Percentiles rank a stretch among this genome's conserved stretches.
phyloP scores from a whole-genome alignment of 2,888 invertebrate genomes.

The Embidobia sp. region DNA sequence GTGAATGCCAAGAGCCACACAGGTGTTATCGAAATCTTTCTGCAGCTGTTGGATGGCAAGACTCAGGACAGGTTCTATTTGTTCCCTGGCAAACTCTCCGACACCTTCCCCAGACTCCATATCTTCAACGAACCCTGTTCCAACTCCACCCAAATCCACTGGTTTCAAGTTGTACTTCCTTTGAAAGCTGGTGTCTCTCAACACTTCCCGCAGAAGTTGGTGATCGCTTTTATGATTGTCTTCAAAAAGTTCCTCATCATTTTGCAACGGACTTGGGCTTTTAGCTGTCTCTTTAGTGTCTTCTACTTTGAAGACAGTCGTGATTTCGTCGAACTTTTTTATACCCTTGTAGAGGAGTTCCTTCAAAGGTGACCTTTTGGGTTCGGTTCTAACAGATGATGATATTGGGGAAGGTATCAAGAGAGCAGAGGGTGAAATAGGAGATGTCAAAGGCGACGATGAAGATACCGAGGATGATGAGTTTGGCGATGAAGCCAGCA shows the following conservation, averaged over 20 bases:
- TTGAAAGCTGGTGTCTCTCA: conserved; percentile 93
- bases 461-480: conserved; percentile 66
- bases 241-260: conserved; percentile 72
- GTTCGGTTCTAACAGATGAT: conserved; percentile 82
- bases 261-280: conserved; percentile 58
- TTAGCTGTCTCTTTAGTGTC: conserved; percentile 29
- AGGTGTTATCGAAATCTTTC: conserved; percentile 92
- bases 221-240: conserved; percentile 83
- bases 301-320: conserved; percentile 31
- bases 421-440: conserved; percentile 52
- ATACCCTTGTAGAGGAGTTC: conserved; percentile 75
- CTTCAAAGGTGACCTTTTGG: conserved; percentile 79
- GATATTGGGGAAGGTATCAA: conserved; percentile 45
- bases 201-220: conserved; percentile 89
- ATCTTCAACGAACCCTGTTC: conserved; percentile 82
- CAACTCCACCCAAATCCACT: conserved; percentile 85
- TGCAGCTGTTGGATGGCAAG: conserved; percentile 93
- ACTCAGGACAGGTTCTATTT: conserved; percentile 91
- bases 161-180: conserved; percentile 91
- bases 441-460: conserved; percentile 52
- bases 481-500: conserved; percentile 18
- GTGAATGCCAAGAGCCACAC: conserved; percentile 92
- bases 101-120: conserved; percentile 87
- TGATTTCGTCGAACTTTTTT: conserved; percentile 42
- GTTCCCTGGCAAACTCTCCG: conserved; percentile 86